A percentile compares a stretch with the other conserved stretches of the same genome.
phyloP scores from a whole-genome alignment of 2,888 invertebrate genomes.

The Anticlea derivata region DNA sequence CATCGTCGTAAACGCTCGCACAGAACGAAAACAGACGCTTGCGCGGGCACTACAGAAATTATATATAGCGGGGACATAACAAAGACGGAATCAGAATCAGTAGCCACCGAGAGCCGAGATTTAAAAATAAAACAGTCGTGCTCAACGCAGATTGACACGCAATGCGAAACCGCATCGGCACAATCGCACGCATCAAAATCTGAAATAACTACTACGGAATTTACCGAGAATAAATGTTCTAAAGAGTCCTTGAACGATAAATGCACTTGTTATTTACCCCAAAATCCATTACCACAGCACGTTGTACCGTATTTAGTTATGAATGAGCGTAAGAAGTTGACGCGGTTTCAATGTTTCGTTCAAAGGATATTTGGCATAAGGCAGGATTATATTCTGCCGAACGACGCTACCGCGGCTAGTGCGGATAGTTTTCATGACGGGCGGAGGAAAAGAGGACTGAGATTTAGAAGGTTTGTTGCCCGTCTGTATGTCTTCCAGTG shows the following conservation, averaged over 20 bases:
- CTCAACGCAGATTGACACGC: slow-evolving; percentile 39
- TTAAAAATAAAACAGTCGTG: slow-evolving; percentile 50
- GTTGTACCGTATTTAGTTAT: slow-evolving; percentile 45
- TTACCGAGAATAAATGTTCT: slow-evolving; percentile 12
- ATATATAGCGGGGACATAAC: slow-evolving; percentile 18
- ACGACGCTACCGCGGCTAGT: slow-evolving; percentile 57
- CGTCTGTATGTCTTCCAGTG: no score
- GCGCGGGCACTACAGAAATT: slow-evolving; percentile 58
- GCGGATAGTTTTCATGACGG: slow-evolving; percentile 58
- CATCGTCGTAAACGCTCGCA: slow-evolving; percentile 57
- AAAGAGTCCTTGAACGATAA: background rate
- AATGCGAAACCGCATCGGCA: slow-evolving; percentile 6
- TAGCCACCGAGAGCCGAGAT: slow-evolving; percentile 50
- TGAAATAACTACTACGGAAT: background rate
- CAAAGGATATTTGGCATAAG: slow-evolving; percentile 64
- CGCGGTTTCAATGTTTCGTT: slow-evolving; percentile 66
- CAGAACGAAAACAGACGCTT: slow-evolving; percentile 66
- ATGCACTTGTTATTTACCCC: background rate
- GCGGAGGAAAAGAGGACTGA: slow-evolving; percentile 48
- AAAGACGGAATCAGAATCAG: slow-evolving; percentile 24
- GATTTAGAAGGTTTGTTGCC: slow-evolving; percentile 54
- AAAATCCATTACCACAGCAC: background rate
- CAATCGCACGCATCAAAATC: slow-evolving; percentile 5
- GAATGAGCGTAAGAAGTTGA: slow-evolving; percentile 53
- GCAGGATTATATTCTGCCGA: slow-evolving; percentile 43